Evolutionary conservation across 2,113 vertebrate genomes (phyloP).

Genomic region (Pipra filicauda): DNA sequence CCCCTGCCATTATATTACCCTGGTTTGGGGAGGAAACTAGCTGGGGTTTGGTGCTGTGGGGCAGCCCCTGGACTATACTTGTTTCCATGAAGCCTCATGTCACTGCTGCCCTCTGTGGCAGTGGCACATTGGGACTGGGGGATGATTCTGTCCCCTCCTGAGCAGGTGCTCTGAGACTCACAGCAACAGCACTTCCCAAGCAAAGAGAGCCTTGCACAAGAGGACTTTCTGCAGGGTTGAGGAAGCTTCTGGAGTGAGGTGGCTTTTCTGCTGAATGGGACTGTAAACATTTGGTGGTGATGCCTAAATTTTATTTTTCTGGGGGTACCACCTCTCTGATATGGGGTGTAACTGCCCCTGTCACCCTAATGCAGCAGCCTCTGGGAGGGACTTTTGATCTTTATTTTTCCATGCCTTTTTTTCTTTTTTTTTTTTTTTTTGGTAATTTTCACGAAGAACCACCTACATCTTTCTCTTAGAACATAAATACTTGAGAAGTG

Average conservation of each 20-base stretch:
- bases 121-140: fast-evolving
- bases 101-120: neutral
- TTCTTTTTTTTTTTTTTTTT: neutral
- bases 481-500: constrained; percentile 53
- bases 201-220: fast-evolving
- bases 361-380: neutral
- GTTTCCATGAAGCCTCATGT: neutral
- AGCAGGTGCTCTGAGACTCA: neutral
- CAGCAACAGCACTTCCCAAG: neutral
- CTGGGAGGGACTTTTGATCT: constrained; percentile 10
- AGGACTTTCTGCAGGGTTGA: neutral
- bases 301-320: neutral
- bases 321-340: neutral
- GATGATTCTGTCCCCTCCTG: neutral
- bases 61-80: neutral
- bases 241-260: neutral
- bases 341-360: neutral
- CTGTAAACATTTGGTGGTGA: neutral
- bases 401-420: constrained; percentile 52
- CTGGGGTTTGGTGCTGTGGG: neutral
- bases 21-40: neutral
- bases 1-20: neutral
- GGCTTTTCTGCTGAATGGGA: neutral
- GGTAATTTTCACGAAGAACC: constrained; percentile 22
- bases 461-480: constrained; percentile 67